Percentiles rank a stretch among this genome's conserved stretches.
These are phyloP conservation scores for Ellobius talpinus DNA, from an alignment of 2,113 vertebrate genomes.

Conservation along the genomic window DNA sequence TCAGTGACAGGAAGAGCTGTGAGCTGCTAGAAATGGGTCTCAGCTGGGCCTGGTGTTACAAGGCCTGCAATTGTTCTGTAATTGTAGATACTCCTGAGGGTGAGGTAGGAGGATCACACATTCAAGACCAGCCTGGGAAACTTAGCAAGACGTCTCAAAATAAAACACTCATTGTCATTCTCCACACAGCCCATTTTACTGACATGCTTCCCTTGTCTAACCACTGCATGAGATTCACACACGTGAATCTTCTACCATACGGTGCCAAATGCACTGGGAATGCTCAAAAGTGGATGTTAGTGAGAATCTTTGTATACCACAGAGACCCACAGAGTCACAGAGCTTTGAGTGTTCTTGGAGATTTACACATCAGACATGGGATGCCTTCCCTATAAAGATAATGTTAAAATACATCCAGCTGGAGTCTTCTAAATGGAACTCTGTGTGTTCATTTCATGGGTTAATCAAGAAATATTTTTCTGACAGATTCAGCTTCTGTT, in stretches of 20 bases:
- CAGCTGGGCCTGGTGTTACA: not conserved
- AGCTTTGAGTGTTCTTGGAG: accelerated
- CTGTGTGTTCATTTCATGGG: not conserved
- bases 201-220: not conserved
- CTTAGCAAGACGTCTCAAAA: not conserved
- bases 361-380: too few species aligned
- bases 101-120: not conserved
- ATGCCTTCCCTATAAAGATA: not conserved
- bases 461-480: not conserved
- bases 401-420: too few species aligned
- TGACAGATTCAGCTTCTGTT: not conserved
- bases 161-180: not conserved
- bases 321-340: not conserved
- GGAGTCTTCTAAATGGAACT: not conserved
- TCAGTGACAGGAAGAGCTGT: not conserved
- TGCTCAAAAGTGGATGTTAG: not conserved
- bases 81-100: not conserved
- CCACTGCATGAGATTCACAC: not conserved
- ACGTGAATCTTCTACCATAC: not conserved
- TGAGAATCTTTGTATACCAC: not conserved
- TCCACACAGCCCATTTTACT: not conserved
- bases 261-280: not conserved
- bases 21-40: not conserved
- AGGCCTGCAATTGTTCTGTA: not conserved
- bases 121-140: not conserved